phyloP scores from a whole-genome alignment of 2,888 invertebrate genomes.

The Poecilobothrus nobilitatus region DNA sequence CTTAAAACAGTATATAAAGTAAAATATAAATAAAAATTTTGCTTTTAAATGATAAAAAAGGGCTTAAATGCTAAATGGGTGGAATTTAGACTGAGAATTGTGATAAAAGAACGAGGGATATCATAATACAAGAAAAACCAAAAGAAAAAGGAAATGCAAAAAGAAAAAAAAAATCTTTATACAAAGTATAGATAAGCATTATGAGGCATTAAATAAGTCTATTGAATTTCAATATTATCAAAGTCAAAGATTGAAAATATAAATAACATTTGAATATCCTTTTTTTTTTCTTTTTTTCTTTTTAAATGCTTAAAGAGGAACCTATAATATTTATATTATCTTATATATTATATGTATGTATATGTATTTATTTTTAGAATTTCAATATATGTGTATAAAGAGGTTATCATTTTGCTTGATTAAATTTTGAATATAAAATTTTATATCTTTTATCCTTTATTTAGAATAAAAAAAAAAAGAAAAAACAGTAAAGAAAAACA shows the following conservation, averaged over 20 bases:
- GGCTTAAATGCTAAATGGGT: too few relatives aligned
- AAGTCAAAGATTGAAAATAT: slow-evolving; percentile 4
- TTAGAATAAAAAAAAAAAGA: neutral
- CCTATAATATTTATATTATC: neutral
- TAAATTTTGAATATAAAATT: slow-evolving; percentile 6
- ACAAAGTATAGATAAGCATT: neutral
- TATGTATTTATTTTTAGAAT: neutral
- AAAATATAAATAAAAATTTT: neutral
- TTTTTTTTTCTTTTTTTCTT: neutral
- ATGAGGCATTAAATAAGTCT: slow-evolving; percentile 6
- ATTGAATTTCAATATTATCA: slow-evolving; percentile 4
- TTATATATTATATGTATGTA: too few relatives aligned
- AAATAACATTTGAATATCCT: neutral
- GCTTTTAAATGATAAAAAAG: too few relatives aligned
- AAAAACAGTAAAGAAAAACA: neutral
- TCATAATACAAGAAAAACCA: too few relatives aligned
- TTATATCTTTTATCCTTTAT: slow-evolving; percentile 4
- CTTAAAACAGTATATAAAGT: neutral
- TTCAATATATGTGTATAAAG: neutral
- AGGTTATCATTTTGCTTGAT: slow-evolving; percentile 6
- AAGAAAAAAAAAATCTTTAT: too few relatives aligned
- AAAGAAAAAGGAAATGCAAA: too few relatives aligned
- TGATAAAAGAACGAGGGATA: too few relatives aligned
- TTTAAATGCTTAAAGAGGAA: neutral
- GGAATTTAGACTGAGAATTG: too few relatives aligned